phyloP scores from a whole-genome alignment of 2,113 vertebrate species.

The Irena cyanogastra region DNA sequence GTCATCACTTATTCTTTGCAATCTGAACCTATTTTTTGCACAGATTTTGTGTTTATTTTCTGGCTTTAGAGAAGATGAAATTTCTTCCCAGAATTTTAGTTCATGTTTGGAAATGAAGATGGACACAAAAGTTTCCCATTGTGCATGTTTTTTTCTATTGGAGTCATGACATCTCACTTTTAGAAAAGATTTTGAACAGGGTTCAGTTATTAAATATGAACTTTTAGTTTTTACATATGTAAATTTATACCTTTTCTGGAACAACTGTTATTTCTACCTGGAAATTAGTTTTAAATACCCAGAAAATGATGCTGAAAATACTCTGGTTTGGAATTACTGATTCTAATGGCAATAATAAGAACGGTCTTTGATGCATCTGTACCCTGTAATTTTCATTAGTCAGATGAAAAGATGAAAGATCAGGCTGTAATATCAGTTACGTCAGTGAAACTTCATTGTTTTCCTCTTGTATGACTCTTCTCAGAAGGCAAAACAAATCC shows the following conservation, averaged over 20 bases:
- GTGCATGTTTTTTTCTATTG: neutral
- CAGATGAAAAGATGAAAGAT: neutral
- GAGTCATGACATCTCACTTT: neutral
- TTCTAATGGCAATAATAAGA: neutral
- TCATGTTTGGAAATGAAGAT: neutral
- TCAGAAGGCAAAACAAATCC: neutral
- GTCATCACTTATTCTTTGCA: neutral
- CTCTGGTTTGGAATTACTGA: neutral
- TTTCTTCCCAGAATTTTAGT: neutral
- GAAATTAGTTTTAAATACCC: neutral
- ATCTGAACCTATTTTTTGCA: neutral
- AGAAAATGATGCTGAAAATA: neutral
- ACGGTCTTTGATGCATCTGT: neutral
- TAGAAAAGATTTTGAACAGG: neutral
- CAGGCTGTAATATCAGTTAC: neutral
- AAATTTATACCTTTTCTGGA: neutral
- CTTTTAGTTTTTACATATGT: neutral
- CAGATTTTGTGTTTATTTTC: neutral
- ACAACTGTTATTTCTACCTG: neutral
- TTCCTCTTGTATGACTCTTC: neutral
- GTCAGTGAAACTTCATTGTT: neutral
- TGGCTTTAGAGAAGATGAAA: neutral
- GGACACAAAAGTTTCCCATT: neutral
- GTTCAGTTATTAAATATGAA: neutral
- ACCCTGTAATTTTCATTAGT: slow-evolving; percentile 4